Evolutionary conservation across 1,140 invertebrate genomes (phyloP), one percentile per base, ranked within the genome.

Genomic region (Pararge aegeria): DNA sequence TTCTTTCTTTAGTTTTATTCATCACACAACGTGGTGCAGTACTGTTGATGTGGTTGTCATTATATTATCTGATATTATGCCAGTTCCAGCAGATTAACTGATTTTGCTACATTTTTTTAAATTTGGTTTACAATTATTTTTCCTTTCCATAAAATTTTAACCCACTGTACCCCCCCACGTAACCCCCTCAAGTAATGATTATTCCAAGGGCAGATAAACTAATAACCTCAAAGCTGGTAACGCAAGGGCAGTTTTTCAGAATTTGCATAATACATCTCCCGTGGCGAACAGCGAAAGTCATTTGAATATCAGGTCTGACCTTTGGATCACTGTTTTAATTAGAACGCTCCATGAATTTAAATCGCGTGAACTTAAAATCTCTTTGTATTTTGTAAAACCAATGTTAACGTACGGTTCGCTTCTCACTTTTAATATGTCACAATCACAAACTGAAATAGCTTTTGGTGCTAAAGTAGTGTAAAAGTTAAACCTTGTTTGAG

Each of bases 401-500:
- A 37, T 37, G 3, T 37, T 37, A 5, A 29, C 27, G 10, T 29
- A n/a, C n/a, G n/a, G n/a, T n/a, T n/a, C n/a, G n/a, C n/a, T n/a
- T n/a, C n/a, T n/a, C n/a, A n/a, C n/a, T n/a, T n/a, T n/a, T n/a
- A n/a, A n/a, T n/a, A n/a, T n/a, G n/a, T n/a, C n/a, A n/a, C n/a
- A n/a, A n/a, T n/a, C n/a, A n/a, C n/a, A n/a, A n/a, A n/a, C n/a
- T n/a, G n/a, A n/a, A n/a, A n/a, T n/a, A n/a, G n/a, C n/a, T n/a
- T n/a, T n/a, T n/a, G n/a, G n/a, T n/a, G 16, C 18, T 60, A 48
- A 46, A 53, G 27, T 60, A 30, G 57, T 20, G 50, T 60, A 37
- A 60, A 59, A 60, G 57, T 60, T 60, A 60, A 60, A 60, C 49
- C 18, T 46, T 30, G 57, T 53, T 59, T 46, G 40, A 52, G 38